Conservation (phyloP, 2,888 invertebrate genomes). For the Brassicogethes aeneus region DNA sequence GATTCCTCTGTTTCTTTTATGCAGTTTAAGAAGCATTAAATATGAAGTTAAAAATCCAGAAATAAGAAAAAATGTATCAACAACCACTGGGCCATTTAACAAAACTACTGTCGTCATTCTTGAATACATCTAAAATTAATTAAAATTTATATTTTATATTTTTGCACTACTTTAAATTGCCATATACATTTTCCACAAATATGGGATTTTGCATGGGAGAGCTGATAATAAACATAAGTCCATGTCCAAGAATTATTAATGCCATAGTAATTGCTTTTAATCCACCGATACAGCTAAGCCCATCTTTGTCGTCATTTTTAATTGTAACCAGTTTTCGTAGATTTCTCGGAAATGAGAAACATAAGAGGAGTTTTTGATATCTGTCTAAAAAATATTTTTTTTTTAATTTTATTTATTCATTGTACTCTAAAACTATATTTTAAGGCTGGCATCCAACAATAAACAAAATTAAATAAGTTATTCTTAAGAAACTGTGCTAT, state of each 20-base stretch:
- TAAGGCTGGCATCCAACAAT: too few relatives aligned
- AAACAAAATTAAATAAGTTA: too few relatives aligned
- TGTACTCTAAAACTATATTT: too few relatives aligned
- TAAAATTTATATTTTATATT: not conserved
- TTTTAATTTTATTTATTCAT: too few relatives aligned
- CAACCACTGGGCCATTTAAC: slow-evolving; percentile 55
- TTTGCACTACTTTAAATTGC: not conserved
- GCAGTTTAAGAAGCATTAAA: slow-evolving; percentile 52
- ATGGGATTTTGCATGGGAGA: slow-evolving; percentile 25
- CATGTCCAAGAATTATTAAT: slow-evolving; percentile 29
- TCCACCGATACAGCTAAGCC: slow-evolving; percentile 25
- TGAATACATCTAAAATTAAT: slow-evolving; percentile 21
- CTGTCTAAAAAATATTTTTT: too few relatives aligned
- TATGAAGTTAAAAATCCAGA: slow-evolving; percentile 60
- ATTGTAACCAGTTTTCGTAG: slow-evolving; percentile 22
- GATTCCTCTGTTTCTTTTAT: slow-evolving; percentile 48
- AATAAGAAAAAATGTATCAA: slow-evolving; percentile 58
- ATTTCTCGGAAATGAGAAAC: slow-evolving; percentile 18
- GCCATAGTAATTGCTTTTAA: slow-evolving; percentile 27
- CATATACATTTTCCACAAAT: slow-evolving; percentile 23
- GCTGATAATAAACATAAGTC: slow-evolving; percentile 28
- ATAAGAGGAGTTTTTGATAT: too few relatives aligned
- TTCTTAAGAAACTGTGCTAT: too few relatives aligned
- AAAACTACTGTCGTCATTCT: slow-evolving; percentile 39
- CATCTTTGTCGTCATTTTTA: slow-evolving; percentile 19